Percentiles rank a stretch among this genome's conserved stretches.
Evolutionary conservation across 1,140 invertebrate genomes (phyloP).

Genomic region (Episyrphus balteatus): DNA sequence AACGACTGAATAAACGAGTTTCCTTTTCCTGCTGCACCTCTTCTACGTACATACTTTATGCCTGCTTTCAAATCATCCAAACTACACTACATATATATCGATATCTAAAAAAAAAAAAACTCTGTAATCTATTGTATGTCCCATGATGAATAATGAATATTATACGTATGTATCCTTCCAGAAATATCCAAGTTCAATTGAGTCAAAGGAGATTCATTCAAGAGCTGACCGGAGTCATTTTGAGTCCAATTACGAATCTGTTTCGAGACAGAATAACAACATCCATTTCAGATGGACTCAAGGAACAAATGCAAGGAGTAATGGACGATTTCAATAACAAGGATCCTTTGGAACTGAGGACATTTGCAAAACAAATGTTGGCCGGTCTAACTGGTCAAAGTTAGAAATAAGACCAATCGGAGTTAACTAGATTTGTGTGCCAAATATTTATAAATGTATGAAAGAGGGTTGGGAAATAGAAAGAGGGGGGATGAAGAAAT

Average conservation of each 20-base stretch:
- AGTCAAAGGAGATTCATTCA: conserved; percentile 22
- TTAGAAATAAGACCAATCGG: no score
- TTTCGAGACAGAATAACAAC: conserved; percentile 30
- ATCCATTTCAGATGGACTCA: conserved; percentile 27
- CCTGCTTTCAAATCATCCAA: no score
- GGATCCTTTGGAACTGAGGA: conserved; percentile 23
- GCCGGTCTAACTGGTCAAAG: conserved; percentile 15
- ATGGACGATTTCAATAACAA: conserved; percentile 30
- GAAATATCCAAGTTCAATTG: conserved; percentile 28
- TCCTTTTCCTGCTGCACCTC: no score
- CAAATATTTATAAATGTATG: no score
- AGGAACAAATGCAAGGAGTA: conserved; percentile 26
- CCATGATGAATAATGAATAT: background rate
- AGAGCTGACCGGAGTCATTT: conserved; percentile 22
- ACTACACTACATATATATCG: no score
- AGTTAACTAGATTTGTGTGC: no score
- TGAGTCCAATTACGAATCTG: conserved; percentile 28
- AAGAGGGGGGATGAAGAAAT: no score
- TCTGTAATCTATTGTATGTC: background rate
- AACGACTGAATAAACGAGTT: no score
- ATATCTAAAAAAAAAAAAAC: no score
- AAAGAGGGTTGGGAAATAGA: no score
- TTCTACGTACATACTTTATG: no score
- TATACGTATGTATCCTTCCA: conserved; percentile 8
- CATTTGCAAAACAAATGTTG: conserved; percentile 22